Conservation (phyloP, 2,797 vertebrate species). For the Cottoperca gobio region DNA sequence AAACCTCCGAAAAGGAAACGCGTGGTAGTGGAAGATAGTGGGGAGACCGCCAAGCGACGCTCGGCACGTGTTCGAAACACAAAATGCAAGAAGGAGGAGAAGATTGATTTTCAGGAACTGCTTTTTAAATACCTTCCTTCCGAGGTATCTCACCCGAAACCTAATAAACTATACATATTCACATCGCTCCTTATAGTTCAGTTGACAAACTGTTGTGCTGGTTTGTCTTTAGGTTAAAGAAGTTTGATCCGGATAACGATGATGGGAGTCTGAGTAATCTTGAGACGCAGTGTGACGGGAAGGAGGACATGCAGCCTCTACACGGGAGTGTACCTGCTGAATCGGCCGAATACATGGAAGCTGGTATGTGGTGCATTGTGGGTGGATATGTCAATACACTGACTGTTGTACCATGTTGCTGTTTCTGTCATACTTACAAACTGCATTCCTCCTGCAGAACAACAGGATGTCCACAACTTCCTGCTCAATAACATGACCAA, state of each 20-base stretch:
- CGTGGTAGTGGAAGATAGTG: conserved; percentile 88
- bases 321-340: conserved; percentile 85
- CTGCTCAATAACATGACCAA: conserved; percentile 91
- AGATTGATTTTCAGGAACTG: conserved; percentile 97
- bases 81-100: conserved; percentile 98
- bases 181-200: neutral
- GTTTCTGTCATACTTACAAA: conserved; percentile 13
- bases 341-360: conserved; percentile 91
- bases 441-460: conserved; percentile 81
- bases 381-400: rapidly evolving
- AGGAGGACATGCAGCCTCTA: conserved; percentile 85
- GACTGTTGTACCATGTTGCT: neutral
- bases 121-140: conserved; percentile 96
- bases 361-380: conserved; percentile 80
- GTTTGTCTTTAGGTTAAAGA: conserved; percentile 87
- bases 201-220: neutral
- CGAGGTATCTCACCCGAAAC: conserved; percentile 82
- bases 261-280: conserved; percentile 93
- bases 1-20: conserved; percentile 94
- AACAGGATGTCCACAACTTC: conserved; percentile 93
- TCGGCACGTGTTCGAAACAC: conserved; percentile 98
- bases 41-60: conserved; percentile 95
- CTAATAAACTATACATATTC: neutral
- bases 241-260: conserved; percentile 94
- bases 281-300: conserved; percentile 89